A percentile compares a stretch with the other conserved stretches of the same genome.
These are phyloP conservation scores for Pinctada fucata DNA, from an alignment of 2,888 invertebrate species.

Conservation along the genomic window DNA sequence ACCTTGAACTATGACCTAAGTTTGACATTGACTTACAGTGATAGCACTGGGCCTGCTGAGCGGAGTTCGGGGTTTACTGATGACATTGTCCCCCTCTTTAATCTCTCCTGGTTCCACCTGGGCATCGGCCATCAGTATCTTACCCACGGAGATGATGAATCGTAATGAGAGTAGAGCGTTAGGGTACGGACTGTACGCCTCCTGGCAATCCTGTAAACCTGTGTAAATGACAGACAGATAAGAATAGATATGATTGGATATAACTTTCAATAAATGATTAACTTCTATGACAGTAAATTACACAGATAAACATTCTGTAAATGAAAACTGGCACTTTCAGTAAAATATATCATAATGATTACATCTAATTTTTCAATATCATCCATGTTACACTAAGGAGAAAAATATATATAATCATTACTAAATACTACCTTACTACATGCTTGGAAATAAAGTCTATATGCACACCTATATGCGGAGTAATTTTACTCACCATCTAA, in stretches of 20 bases:
- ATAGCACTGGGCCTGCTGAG: conserved; percentile 58
- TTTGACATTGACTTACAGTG: conserved; percentile 5
- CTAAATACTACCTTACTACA: too few relatives aligned
- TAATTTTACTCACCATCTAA: conserved; percentile 68
- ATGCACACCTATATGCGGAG: too few relatives aligned
- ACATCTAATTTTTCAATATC: too few relatives aligned
- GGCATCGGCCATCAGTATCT: conserved; percentile 72
- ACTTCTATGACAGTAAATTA: too few relatives aligned
- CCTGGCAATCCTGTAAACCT: conserved; percentile 74
- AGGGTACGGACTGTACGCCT: conserved; percentile 74
- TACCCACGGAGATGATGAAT: conserved; percentile 75
- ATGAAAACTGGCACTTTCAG: too few relatives aligned
- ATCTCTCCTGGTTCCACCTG: conserved; percentile 68
- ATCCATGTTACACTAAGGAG: too few relatives aligned
- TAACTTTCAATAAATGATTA: too few relatives aligned
- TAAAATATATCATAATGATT: too few relatives aligned
- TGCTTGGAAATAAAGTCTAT: too few relatives aligned
- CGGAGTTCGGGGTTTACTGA: conserved; percentile 47
- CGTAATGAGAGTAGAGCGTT: conserved; percentile 73
- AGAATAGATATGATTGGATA: neutral
- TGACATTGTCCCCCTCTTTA: conserved; percentile 65
- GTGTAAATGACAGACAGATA: conserved; percentile 5
- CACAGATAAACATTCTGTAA: too few relatives aligned
- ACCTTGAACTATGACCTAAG: too few relatives aligned
- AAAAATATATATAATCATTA: too few relatives aligned